Base-by-base conservation (phyloP, 2,888 invertebrate species). In the Zootermopsis nevadensis region DNA sequence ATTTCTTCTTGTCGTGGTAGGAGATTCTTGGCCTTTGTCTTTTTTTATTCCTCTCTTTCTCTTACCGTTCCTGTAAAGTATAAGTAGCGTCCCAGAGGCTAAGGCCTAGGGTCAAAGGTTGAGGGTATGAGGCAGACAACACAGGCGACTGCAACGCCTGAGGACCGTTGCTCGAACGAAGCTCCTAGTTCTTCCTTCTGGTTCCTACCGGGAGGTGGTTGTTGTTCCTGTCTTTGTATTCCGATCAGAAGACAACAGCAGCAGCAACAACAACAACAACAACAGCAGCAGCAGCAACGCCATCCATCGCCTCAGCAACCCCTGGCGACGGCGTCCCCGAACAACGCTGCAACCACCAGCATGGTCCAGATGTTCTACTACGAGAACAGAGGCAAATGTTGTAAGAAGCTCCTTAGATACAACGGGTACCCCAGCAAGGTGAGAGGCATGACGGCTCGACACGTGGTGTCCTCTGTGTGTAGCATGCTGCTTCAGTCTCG, bases 351-450 rank as follows among this genome's bases (percentile, higher is more conserved):
- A 84, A 88, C 88, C 86, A 87, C 89, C 84, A 89, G 89, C 84
- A 92, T 92, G 92, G 92, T 92, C 84, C 94, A 94, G 89, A 91
- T 94, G 90, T 93, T 94, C 89, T 94, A 94, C 88, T 93, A 93
- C 87, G 96, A 96, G 90, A 95, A 94, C 87, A 92, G 95, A 85
- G 96, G 96, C 85, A 95, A 95, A 89, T 95, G 95, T 89, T 95
- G 95, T 90, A 94, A 94, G 88, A 96, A 95, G 90, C 91, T 96
- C 86, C 93, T 96, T 83, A 92, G 94, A 88, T 95, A 95, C 91
- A 95, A 95, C 90, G 95, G 96, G 86, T 94, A 93, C 88, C 95
- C 95, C 80, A 95, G 95, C 90, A 95, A 95, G 93, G 95, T 95
- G 88, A 91, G 90, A 33, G n/a, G 27, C 60, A 60, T 60, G 60